Conservation (phyloP, 2,113 vertebrate species). For the Lepisosteus oculatus region DNA sequence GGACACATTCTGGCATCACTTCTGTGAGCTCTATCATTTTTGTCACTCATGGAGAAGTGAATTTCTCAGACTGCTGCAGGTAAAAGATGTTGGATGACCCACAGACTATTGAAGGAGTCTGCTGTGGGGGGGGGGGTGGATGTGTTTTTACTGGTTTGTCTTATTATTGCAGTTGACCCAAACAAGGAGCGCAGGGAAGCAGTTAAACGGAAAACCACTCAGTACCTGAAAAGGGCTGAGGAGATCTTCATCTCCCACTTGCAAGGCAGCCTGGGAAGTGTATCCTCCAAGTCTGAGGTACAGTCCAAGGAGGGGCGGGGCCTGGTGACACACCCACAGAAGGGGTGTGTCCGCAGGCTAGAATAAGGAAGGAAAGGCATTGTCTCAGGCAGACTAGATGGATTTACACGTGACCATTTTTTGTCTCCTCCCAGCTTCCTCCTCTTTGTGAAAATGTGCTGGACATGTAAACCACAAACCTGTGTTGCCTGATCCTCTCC, state of each 20-base stretch:
- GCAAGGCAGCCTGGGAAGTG: conserved; percentile 71
- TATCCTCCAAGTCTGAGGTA: conserved; percentile 66
- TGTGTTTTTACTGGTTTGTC: not conserved
- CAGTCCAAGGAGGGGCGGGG: not conserved
- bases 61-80: no score
- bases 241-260: conserved; percentile 96
- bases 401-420: no score
- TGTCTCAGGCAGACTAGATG: not conserved
- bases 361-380: not conserved
- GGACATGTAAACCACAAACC: not conserved
- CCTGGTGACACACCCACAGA: not conserved
- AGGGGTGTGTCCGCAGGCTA: not conserved
- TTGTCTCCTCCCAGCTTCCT: no score
- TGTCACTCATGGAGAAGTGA: no score
- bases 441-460: no score
- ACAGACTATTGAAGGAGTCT: no score
- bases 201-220: conserved; percentile 91
- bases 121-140: no score
- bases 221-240: conserved; percentile 92
- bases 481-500: not conserved
- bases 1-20: no score
- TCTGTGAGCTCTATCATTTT: no score
- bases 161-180: conserved; percentile 77
- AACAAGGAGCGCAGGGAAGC: conserved; percentile 92
- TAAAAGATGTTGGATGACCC: no score